Percentiles rank a stretch among this genome's conserved stretches.
Evolutionary conservation across 2,113 vertebrate genomes (phyloP).

Genomic region (Nerophis ophidion): DNA sequence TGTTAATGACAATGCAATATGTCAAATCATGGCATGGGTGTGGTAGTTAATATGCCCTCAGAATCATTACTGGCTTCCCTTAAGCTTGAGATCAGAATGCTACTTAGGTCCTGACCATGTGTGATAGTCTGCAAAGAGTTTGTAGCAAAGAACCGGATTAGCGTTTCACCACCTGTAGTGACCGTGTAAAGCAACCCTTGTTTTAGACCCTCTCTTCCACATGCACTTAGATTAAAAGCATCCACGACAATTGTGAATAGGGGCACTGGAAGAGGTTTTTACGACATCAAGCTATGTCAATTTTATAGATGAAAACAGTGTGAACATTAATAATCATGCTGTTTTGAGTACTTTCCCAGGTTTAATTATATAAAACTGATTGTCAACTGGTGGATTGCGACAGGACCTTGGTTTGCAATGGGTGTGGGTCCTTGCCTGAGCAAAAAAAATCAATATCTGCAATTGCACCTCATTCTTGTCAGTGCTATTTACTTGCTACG

Average conservation of each 20-base stretch:
- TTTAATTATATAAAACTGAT: background rate
- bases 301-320: conserved; percentile 18
- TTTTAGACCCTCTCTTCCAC: conserved; percentile 25
- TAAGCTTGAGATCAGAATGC: conserved; percentile 10
- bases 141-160: conserved; percentile 54
- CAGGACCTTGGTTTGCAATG: too few species aligned
- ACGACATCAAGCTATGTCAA: conserved; percentile 20
- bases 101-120: conserved; percentile 20
- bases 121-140: conserved; percentile 24
- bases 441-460: too few species aligned
- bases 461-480: too few species aligned
- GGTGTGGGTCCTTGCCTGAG: too few species aligned
- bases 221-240: conserved; percentile 61
- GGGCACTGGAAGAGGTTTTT: conserved; percentile 17
- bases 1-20: conserved; percentile 39
- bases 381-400: too few species aligned
- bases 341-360: conserved; percentile 7
- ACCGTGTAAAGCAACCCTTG: conserved; percentile 22
- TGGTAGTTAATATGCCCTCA: background rate
- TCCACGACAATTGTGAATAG: conserved; percentile 37
- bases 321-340: conserved; percentile 7
- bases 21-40: background rate
- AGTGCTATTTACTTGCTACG: too few species aligned
- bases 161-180: conserved; percentile 41
- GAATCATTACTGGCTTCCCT: conserved; percentile 11